Evolutionary conservation across 2,113 vertebrate species (phyloP), one percentile per base, ranked within the genome.

Genomic region (Carassius carassius): DNA sequence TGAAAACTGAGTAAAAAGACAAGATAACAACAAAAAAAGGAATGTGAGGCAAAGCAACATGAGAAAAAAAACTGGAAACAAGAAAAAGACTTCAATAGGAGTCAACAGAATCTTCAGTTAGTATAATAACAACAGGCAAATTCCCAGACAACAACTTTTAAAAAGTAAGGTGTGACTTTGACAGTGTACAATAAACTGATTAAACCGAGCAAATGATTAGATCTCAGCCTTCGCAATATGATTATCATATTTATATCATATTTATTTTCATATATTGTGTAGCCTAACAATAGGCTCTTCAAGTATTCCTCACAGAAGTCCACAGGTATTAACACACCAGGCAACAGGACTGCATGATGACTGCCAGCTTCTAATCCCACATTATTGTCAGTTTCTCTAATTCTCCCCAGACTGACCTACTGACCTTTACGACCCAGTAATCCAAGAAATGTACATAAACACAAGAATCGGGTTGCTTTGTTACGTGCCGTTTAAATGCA

Each of bases 321-420:
- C 41, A 47, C 37, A 65, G 60, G 37, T 80, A 65, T 80, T 65
- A 12, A 65, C 78, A 44, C 41, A 80, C n/a, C 37, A 54, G 47
- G 79, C 62, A 72, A 65, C 41, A 1, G 8, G 81, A 88, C 90
- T 91, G 87, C 85, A 65, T 63, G 16, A 19, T 29, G 35, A 86
- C 85, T 7, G 75, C 84, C 81, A 63, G 29, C 16, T 54, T 83
- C 83, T 89, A 87, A 90, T 88, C 87, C 87, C 29, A 70, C 72
- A 81, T 85, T 78, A 82, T 90, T 91, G 86, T 89, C 86, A 78
- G 84, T 77, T 75, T 91, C 89, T 87, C 88, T 86, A 51, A 56
- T 88, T 88, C 85, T 75, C 86, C 83, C 65, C 41, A 72, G 86
- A 56, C 32, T 29, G 29, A 29, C 29, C 29, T 77, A 83, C 80